Base-by-base conservation (phyloP, 2,888 invertebrate genomes). In the Netelia virgata region DNA sequence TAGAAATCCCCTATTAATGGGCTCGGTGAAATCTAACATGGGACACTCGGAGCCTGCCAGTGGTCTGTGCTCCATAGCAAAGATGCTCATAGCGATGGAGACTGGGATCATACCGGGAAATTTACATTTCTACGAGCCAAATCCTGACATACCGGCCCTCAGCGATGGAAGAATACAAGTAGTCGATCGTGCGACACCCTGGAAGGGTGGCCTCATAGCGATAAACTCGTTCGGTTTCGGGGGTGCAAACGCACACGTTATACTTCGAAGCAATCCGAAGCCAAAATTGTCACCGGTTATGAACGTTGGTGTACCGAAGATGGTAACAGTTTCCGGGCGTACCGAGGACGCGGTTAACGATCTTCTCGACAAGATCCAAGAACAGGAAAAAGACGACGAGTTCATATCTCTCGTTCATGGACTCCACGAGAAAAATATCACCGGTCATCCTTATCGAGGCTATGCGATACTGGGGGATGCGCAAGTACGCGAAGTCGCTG, bases 171-270 rank as follows among this genome's bases (percentile, higher is more conserved):
- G 97, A 66, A 95, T 99, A n/a, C 96, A 98, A 94, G 98, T 99
- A 70, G 97, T 99, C 20, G 95, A 97, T 87, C 96, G 96, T 92
- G 96, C 97, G 90, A 96, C 96, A 85, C 96, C 96, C 36, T 99
- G 97, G 97, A 96, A 97, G 76, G 99, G 99, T 69, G 99, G 99
- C n/a, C 95, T 98, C 83, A 96, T 98, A 73, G 99, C 97, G 23
- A 94, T 99, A 43, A 99, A 99, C 94, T 99, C 99, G 9, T 99
- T 99, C 94, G 99, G 99, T 18, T 99, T 99, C 94, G 99, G 99
- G 85, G 99, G 99, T 76, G 98, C 98, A 61, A 98, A 98, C 94
- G 98, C 97, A n/a, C 98, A 99, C 94, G 94, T 98, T 0, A 95
- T 99, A 88, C 95, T 99, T 14, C 96, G 97, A 92, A 97, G 98